Base-by-base conservation (phyloP, 2,888 invertebrate species). In the Phymatocera aterrima region DNA sequence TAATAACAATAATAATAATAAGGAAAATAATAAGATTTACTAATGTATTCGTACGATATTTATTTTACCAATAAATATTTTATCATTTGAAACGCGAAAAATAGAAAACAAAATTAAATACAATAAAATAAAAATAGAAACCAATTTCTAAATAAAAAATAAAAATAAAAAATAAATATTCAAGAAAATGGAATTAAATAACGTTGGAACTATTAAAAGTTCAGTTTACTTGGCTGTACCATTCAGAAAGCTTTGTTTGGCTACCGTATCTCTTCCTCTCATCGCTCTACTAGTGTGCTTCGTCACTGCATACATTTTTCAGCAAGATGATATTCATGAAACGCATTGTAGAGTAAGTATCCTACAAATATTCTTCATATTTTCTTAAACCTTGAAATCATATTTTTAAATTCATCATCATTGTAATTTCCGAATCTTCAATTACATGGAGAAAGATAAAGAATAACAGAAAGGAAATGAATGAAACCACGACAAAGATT, bases 251-350 rank as follows among this genome's bases (percentile, higher is more conserved):
- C 93, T 97, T 87, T 97, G 97, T 90, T 91, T 96, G 84, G 92
- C 95, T 83, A 96, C 97, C 78, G 95, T 97, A 80, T 94, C 95
- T 88, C 94, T 97, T 91, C 98, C 98, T 82, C 93, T 97, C 88
- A 92, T 95, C 89, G 95, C 97, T 87, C 93, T 98, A 88, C 92
- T 97, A 88, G 93, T 96, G 91, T 98, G 98, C 92, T 97, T 98
- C 91, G 92, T 96, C 89, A 96, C 97, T 84, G 97, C 97, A 82
- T 95, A 96, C 90, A 94, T 97, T 90, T 98, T 97, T 92, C 97
- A 97, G 92, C 95, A 95, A 91, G 96, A 97, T 92, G 97, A 97
- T 91, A 96, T 98, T 88, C 98, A 98, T 89, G 97, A 97, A 93
- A 97, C 97, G 84, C 97, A 97, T 91, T 98, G 98, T 93, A 95